These are phyloP conservation scores for Drosophila mercatorum DNA, from an alignment of 2,888 invertebrate genomes.

Conservation along the genomic window DNA sequence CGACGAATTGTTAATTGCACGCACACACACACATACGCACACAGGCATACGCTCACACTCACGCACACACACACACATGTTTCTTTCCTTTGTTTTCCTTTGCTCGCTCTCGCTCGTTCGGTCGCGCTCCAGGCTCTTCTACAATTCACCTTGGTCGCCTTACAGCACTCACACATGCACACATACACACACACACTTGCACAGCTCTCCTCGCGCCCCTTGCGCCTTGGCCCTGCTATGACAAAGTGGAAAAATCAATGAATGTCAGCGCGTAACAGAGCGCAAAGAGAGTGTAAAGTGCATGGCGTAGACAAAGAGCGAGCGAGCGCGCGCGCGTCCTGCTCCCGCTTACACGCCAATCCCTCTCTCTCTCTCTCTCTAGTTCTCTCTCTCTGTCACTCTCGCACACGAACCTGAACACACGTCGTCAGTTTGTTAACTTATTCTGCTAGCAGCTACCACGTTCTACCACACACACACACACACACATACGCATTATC, in stretches of 20 bases:
- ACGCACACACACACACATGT: conserved; percentile 41
- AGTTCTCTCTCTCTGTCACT: background rate
- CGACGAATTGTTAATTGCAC: conserved; percentile 43
- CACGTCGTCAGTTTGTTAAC: conserved; percentile 79
- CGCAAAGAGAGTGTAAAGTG: conserved; percentile 22
- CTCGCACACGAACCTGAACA: conserved; percentile 41
- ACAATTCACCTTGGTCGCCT: conserved; percentile 46
- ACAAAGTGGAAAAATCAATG: conserved; percentile 81
- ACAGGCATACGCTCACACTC: conserved; percentile 33
- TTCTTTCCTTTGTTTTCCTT: conserved; percentile 61
- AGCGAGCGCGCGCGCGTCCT: conserved; percentile 51
- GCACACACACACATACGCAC: conserved; percentile 10
- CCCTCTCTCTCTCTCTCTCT: conserved; percentile 3
- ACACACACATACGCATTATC: background rate
- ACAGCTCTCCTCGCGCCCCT: background rate
- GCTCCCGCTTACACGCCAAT: conserved; percentile 25
- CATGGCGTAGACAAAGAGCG: conserved; percentile 21
- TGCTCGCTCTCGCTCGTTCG: conserved; percentile 20
- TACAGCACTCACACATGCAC: conserved; percentile 5
- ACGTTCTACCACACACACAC: conserved; percentile 65
- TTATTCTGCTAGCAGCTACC: conserved; percentile 61
- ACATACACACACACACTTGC: background rate
- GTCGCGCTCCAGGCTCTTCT: conserved; percentile 16
- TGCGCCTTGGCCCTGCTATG: conserved; percentile 7
- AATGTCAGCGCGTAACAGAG: conserved; percentile 64